Evolutionary conservation across 2,888 invertebrate genomes (phyloP).

Genomic region (Andrena praecox): DNA sequence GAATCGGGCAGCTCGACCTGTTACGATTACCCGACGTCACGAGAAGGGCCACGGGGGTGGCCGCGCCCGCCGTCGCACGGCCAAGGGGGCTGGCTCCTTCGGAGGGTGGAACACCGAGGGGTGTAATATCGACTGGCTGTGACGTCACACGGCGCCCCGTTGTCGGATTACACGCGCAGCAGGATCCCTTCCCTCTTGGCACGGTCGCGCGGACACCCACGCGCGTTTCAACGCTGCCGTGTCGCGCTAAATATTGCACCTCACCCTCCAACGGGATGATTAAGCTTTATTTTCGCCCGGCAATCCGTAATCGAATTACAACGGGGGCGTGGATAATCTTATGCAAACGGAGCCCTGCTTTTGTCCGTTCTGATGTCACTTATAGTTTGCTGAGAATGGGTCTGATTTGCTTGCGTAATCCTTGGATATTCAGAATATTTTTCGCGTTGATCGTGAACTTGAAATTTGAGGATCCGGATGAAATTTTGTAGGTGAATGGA

Average conservation of each 20-base stretch:
- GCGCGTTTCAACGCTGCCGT: slow-evolving; percentile 24
- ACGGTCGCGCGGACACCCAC: slow-evolving; percentile 40
- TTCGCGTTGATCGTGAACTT: no score
- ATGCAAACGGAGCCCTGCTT: neutral
- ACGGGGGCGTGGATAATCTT: neutral
- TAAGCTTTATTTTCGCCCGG: slow-evolving; percentile 40
- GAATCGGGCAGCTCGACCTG: neutral
- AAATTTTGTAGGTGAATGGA: no score
- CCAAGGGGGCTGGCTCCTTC: neutral
- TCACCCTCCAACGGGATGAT: slow-evolving; percentile 37
- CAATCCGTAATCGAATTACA: slow-evolving; percentile 37
- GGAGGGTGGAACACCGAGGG: slow-evolving; percentile 10
- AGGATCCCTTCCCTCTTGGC: slow-evolving; percentile 34
- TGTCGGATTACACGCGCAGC: slow-evolving; percentile 47
- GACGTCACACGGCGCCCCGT: slow-evolving; percentile 60
- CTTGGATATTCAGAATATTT: no score
- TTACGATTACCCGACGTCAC: slow-evolving; percentile 17
- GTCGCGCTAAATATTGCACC: slow-evolving; percentile 50
- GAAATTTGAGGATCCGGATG: no score
- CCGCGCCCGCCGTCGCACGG: neutral
- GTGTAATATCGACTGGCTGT: slow-evolving; percentile 49
- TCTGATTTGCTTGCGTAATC: no score
- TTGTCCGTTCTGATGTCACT: neutral
- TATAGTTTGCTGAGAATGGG: no score
- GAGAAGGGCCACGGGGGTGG: neutral